Evolutionary conservation across 2,888 invertebrate genomes (phyloP).

Genomic region (Epinotia demarniana): DNA sequence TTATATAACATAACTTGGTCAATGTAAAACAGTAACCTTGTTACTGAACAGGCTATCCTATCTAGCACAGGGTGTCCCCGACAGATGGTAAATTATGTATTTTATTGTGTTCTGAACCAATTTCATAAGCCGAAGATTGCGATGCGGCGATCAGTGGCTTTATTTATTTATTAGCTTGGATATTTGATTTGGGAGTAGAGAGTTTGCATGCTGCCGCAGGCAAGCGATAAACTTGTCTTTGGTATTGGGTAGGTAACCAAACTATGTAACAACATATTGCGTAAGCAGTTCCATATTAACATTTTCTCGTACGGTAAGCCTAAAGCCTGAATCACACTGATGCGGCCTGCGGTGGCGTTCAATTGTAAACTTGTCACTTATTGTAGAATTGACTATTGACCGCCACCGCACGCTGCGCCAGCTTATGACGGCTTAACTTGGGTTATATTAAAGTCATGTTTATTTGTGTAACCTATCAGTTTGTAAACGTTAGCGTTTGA

Average conservation of each 20-base stretch:
- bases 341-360: no score
- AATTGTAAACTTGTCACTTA: no score
- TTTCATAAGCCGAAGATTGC: slow-evolving; percentile 68
- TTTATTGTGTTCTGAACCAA: slow-evolving; percentile 76
- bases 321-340: no score
- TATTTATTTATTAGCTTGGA: slow-evolving; percentile 39
- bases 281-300: background rate
- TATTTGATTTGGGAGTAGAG: slow-evolving; percentile 39
- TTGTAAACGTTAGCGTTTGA: no score
- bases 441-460: no score
- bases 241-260: background rate
- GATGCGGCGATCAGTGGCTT: slow-evolving; percentile 40
- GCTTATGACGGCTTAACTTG: no score
- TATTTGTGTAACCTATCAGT: no score
- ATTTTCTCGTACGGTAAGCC: no score
- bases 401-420: no score
- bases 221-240: slow-evolving; percentile 14
- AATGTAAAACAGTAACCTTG: background rate
- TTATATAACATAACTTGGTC: no score
- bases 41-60: slow-evolving; percentile 29
- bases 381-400: no score
- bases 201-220: slow-evolving; percentile 24
- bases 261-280: background rate
- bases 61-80: slow-evolving; percentile 50
- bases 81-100: slow-evolving; percentile 73